Conservation (phyloP, 2,797 vertebrate genomes). For the Lepilemur ruficaudatus region DNA sequence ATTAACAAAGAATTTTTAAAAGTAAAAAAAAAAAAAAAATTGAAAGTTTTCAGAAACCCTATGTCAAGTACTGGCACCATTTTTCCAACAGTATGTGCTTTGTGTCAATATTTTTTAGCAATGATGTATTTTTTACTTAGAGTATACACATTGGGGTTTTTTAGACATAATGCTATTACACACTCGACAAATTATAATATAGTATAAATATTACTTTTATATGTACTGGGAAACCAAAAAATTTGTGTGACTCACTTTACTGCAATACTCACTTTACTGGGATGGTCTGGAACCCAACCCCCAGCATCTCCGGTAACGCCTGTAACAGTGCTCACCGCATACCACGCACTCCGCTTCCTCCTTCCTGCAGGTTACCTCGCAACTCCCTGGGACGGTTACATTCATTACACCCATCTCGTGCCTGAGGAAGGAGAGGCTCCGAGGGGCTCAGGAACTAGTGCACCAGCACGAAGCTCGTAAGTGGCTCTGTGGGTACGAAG, state of each 20-base stretch:
- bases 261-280: background rate
- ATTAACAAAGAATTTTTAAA: background rate
- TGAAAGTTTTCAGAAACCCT: background rate
- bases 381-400: rapidly evolving
- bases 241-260: background rate
- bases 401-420: rapidly evolving
- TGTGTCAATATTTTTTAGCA: background rate
- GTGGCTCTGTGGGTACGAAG: rapidly evolving
- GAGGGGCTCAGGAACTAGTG: background rate
- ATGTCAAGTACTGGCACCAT: background rate
- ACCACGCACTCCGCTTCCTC: too few species aligned
- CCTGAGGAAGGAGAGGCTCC: background rate
- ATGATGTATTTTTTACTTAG: background rate
- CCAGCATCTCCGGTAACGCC: background rate
- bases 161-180: background rate
- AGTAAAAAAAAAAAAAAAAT: background rate
- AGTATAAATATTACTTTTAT: background rate
- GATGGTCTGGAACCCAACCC: background rate
- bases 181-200: background rate
- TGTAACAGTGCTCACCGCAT: background rate
- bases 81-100: background rate
- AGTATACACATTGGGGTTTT: background rate
- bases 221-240: background rate
- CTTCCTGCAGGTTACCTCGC: background rate
- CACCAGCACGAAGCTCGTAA: background rate